Evolutionary conservation across 2,797 vertebrate genomes (phyloP), one percentile per base, ranked within the genome.

Genomic region (Mallotus villosus): DNA sequence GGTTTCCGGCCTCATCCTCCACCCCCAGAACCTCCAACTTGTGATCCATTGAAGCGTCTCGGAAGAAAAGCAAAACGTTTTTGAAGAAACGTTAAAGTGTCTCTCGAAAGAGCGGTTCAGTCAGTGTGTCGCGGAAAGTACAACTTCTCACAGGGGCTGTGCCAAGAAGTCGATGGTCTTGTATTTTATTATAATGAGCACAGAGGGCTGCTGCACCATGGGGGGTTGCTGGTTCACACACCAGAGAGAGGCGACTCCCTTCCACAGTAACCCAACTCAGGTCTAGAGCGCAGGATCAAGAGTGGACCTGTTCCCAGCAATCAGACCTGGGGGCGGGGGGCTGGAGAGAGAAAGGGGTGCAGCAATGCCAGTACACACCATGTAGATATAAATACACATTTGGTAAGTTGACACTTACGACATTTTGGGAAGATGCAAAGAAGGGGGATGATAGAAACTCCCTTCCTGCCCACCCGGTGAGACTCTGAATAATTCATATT

Each of bases 1-100:
- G 93, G 46, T 96, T 94, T 0, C 96, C 96, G 14, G 94, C 94
- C 19, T 94, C 95, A 12, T 98, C 96, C 85, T 96, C 95, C 0
- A 95, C 86, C 0, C 92, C 88, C 0, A 94, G 75, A 67, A 92
- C 87, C 78, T 92, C 88, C 87, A 92, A 84, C 86, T 90, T 90
- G 82, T 57, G 91, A 81, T 85, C 91, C 91, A 84, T 91, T 46
- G 25, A 64, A 19, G 61, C 7, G 60, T 71, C 75, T 75, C 0
- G 24, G 24, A 16, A 16, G 14, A 21, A 16, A 8, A 17, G 41
- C 41, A 14, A 11, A 46, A 46, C 41, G 29, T 12, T 34, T 60
- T 1, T n/a, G 5, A 60, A 3, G 2, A 59, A 17, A 17, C 11
- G 14, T 55, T n/a, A 4, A 21, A n/a, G 32, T 24, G n/a, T 64